phyloP scores from a whole-genome alignment of 1,140 invertebrate species.

The Drosophila seguyi region DNA sequence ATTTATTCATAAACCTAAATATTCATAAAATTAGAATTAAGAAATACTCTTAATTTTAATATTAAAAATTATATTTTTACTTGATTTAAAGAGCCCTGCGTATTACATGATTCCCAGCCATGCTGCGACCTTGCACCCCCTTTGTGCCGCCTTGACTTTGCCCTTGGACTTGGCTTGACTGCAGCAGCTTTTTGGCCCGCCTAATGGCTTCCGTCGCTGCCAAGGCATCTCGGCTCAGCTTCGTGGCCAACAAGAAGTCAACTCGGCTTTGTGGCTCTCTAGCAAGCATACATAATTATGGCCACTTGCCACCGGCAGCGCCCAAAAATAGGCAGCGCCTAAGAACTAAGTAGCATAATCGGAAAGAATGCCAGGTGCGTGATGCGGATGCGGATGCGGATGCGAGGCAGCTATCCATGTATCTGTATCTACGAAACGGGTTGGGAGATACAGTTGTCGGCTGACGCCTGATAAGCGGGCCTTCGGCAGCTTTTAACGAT shows the following conservation, averaged over 20 bases:
- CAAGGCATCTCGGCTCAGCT: slow-evolving; percentile 7
- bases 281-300: slow-evolving; percentile 12
- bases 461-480: slow-evolving; percentile 41
- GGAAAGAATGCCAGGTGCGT: slow-evolving; percentile 12
- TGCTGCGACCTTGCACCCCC: slow-evolving; percentile 11
- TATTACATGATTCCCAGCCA: neutral
- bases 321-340: slow-evolving; percentile 40
- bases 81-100: neutral
- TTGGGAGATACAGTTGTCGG: slow-evolving; percentile 14
- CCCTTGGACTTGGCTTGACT: slow-evolving; percentile 55
- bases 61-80: neutral
- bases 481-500: slow-evolving; percentile 33
- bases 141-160: slow-evolving; percentile 52
- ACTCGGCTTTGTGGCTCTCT: neutral
- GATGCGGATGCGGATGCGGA: neutral
- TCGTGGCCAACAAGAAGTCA: slow-evolving; percentile 2
- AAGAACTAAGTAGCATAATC: neutral
- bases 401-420: neutral
- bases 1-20: neutral
- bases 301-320: slow-evolving; percentile 14
- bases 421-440: slow-evolving; percentile 11
- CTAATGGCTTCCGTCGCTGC: slow-evolving; percentile 39
- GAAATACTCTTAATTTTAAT: neutral
- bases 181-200: slow-evolving; percentile 41
- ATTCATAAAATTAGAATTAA: neutral